A percentile compares a stretch with the other conserved stretches of the same genome.
phyloP scores from a whole-genome alignment of 2,888 invertebrate genomes.

The Periphyllus acericola region DNA sequence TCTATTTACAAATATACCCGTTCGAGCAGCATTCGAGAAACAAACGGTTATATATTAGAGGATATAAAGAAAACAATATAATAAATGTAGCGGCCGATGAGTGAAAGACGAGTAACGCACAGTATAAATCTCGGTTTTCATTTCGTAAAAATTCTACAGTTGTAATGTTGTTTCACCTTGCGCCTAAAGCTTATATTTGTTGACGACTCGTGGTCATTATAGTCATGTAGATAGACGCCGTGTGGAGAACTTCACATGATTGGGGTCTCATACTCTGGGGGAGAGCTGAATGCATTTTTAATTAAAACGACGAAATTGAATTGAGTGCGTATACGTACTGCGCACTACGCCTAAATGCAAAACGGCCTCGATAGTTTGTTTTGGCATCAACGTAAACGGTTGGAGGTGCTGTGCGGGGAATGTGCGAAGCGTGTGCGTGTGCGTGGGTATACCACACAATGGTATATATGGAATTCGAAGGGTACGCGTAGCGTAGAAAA shows the following conservation, averaged over 20 bases:
- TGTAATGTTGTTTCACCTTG: not conserved
- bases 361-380: not conserved
- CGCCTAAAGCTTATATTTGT: not conserved
- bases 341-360: not conserved
- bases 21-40: no score
- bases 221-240: not conserved
- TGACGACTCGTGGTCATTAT: not conserved
- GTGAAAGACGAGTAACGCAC: not conserved
- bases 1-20: no score
- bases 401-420: not conserved
- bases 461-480: not conserved
- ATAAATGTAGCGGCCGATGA: no score
- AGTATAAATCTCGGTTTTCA: not conserved
- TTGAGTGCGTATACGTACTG: not conserved
- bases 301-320: slow-evolving; percentile 14
- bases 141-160: not conserved
- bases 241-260: not conserved
- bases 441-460: no score
- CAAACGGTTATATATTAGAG: no score
- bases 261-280: not conserved
- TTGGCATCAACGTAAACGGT: not conserved
- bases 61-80: no score
- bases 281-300: slow-evolving; percentile 7
- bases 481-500: not conserved
- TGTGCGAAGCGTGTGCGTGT: no score